These are phyloP conservation scores for Enteromius radiatus DNA, from an alignment of 2,797 vertebrate genomes.

Conservation along the genomic window DNA sequence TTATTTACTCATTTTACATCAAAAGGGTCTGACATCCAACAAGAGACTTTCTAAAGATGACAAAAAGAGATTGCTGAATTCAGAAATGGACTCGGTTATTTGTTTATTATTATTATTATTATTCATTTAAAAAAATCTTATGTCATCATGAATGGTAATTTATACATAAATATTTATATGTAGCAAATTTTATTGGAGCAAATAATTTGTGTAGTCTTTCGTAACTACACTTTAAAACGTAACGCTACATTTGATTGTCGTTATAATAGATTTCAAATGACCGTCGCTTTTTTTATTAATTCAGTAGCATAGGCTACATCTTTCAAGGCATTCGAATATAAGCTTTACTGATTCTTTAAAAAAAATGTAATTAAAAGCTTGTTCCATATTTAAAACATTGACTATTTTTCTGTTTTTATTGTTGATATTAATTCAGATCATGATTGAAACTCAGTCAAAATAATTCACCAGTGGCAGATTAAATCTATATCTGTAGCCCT, in stretches of 20 bases:
- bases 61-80: neutral
- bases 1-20: neutral
- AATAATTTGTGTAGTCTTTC: neutral
- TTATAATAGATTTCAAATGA: neutral
- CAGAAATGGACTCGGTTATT: neutral
- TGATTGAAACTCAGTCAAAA: neutral
- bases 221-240: no score
- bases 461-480: neutral
- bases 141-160: neutral
- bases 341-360: neutral
- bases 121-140: neutral
- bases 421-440: neutral
- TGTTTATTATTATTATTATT: no score
- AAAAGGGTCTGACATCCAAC: neutral
- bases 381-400: neutral
- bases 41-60: neutral
- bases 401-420: neutral
- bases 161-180: neutral
- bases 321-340: neutral
- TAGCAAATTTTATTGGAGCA: neutral
- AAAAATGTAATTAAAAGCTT: neutral
- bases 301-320: neutral
- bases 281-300: neutral
- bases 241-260: neutral
- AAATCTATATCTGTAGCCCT: neutral